Evolutionary conservation across 2,888 invertebrate genomes (phyloP).

Genomic region (Nesidiocoris tenuis): DNA sequence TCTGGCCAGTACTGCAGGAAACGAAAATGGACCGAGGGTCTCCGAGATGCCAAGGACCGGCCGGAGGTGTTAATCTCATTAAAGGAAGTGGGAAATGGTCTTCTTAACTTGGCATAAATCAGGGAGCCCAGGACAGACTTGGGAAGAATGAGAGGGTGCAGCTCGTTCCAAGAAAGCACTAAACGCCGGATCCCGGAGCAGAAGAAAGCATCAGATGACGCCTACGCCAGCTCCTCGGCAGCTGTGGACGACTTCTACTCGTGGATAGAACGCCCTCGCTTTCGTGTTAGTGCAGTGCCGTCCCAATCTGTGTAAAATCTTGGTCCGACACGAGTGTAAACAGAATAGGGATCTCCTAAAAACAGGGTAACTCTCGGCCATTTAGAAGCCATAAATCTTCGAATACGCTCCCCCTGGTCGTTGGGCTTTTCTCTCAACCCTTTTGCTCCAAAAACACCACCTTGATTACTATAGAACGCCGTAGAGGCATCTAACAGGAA

Average conservation of each 20-base stretch:
- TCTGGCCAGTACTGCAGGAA: neutral
- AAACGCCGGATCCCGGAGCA: slow-evolving; percentile 13
- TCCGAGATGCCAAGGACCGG: neutral
- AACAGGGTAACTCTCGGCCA: slow-evolving; percentile 29
- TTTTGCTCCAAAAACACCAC: slow-evolving; percentile 21
- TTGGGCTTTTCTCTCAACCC: slow-evolving; percentile 17
- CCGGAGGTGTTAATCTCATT: slow-evolving; percentile 42
- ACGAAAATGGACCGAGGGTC: slow-evolving; percentile 3
- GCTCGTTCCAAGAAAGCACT: slow-evolving; percentile 20
- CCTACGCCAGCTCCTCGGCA: neutral
- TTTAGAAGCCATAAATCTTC: slow-evolving; percentile 37
- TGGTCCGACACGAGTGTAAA: slow-evolving; percentile 38
- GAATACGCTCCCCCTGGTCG: slow-evolving; percentile 11
- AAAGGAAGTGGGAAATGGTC: slow-evolving; percentile 39
- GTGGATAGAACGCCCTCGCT: too few relatives aligned
- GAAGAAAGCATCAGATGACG: neutral
- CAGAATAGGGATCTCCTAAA: slow-evolving; percentile 35
- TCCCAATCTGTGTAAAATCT: slow-evolving; percentile 36
- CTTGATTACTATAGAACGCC: slow-evolving; percentile 9
- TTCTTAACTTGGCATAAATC: slow-evolving; percentile 41
- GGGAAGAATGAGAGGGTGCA: neutral
- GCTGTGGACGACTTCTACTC: neutral
- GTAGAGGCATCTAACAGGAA: neutral
- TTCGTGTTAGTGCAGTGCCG: neutral
- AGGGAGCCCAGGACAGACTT: slow-evolving; percentile 10